A percentile compares a stretch with the other conserved stretches of the same genome.
phyloP scores from a whole-genome alignment of 2,113 vertebrate species.

The Acanthisitta chloris region DNA sequence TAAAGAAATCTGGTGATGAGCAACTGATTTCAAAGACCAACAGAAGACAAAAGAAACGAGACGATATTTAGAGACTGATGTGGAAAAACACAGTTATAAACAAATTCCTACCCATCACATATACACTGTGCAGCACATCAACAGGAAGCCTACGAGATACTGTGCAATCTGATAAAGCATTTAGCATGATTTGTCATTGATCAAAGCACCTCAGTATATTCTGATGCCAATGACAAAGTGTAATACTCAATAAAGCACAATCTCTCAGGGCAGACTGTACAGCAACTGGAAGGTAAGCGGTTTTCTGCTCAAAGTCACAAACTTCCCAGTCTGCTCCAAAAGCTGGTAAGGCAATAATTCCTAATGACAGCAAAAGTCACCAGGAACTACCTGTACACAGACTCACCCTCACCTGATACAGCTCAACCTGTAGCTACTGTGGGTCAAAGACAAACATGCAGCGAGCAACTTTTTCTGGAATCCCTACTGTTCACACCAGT shows the following conservation, averaged over 20 bases:
- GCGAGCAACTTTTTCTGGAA: neutral
- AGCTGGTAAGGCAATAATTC: neutral
- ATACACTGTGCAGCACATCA: neutral
- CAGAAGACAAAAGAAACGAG: neutral
- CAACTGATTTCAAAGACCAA: neutral
- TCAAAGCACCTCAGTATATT: neutral
- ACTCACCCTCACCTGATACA: neutral
- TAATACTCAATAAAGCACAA: neutral
- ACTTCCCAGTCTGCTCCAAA: neutral
- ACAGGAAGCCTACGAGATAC: neutral
- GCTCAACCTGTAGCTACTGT: neutral
- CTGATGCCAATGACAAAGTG: neutral
- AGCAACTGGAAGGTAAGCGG: neutral
- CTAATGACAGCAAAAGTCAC: neutral
- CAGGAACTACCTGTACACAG: neutral
- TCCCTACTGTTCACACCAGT: neutral
- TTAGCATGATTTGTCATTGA: neutral
- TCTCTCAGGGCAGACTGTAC: neutral
- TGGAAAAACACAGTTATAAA: neutral
- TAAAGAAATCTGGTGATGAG: conserved; percentile 11
- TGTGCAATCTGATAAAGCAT: neutral
- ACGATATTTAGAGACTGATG: neutral
- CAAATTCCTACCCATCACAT: neutral
- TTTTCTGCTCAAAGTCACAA: neutral
- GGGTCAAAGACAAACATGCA: neutral